Evolutionary conservation across 2,888 invertebrate species (phyloP), one percentile per base, ranked within the genome.

Genomic region (Plusia festucae): DNA sequence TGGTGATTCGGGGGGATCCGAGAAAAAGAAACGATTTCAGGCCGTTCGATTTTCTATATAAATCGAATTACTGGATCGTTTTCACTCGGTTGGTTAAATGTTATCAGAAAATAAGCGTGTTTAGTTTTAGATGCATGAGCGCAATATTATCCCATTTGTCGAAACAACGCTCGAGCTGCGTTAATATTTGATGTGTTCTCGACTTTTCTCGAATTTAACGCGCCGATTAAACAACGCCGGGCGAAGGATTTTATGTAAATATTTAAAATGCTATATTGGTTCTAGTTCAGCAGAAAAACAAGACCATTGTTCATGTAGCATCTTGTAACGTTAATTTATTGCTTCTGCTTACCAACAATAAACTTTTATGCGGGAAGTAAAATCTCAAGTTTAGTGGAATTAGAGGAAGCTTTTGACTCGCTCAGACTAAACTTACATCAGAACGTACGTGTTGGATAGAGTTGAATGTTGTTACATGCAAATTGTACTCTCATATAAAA

Each of bases 161-260:
- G 91, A 91, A 93, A 92, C 93, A 93, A 91, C 91, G 91, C 91
- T 86, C 89, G 87, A 81, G 87, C 87, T 77, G 76, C 79, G 90
- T 94, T 91, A 93, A 94, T 94, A 94, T 93, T 94, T 93, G 92
- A 94, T 93, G 90, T 91, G 91, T 92, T 93, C 93, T 93, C 93
- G 93, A 93, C 91, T 94, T 94, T 93, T 92, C 93, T 93, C 91
- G 90, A 94, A 94, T 93, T 93, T 93, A 93, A 93, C 91, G 91
- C 90, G 90, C 90, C 93, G 93, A 94, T 93, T 94, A 94, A 93
- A 93, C 92, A 93, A 91, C 91, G 90, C 88, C 85, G 82, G 87
- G 91, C 90, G 90, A 90, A 92, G 91, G 92, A 93, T 94, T 94
- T 92, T 91, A 88, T 91, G 88, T 94, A 92, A 94, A 94, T 94